Conservation (phyloP, 2,888 invertebrate species). For the Pilophorus perplexus region DNA sequence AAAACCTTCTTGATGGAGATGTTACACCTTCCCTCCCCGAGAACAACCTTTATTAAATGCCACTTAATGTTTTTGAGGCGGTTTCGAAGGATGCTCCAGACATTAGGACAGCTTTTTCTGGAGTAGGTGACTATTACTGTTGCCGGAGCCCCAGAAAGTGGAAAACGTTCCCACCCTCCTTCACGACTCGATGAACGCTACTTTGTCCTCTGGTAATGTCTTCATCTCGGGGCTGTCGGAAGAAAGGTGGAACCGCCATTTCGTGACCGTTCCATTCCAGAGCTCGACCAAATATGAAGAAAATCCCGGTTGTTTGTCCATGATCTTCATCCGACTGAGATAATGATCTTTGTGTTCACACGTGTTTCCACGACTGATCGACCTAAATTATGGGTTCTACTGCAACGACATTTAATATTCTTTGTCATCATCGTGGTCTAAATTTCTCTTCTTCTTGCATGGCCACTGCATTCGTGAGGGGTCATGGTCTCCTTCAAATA, state of each 20-base stretch:
- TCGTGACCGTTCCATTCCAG: constrained; percentile 30
- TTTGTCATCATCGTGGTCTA: no score
- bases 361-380: no score
- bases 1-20: constrained; percentile 32
- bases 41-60: constrained; percentile 41
- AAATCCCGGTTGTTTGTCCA: background rate
- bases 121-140: constrained; percentile 38
- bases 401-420: no score
- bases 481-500: no score
- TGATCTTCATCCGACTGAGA: background rate
- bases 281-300: background rate
- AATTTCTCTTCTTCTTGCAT: no score
- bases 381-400: no score
- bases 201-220: constrained; percentile 33
- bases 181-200: constrained; percentile 6
- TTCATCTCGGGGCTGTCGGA: constrained; percentile 9
- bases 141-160: background rate
- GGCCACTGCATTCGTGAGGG: no score
- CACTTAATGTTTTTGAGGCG: constrained; percentile 38
- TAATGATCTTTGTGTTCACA: background rate
- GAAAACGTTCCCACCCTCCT: constrained; percentile 31
- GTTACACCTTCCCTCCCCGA: constrained; percentile 34
- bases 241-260: constrained; percentile 16
- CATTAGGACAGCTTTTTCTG: constrained; percentile 38
- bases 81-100: constrained; percentile 26